Evolutionary conservation across 2,888 invertebrate species (phyloP).

Genomic region (Epiblema foenella): DNA sequence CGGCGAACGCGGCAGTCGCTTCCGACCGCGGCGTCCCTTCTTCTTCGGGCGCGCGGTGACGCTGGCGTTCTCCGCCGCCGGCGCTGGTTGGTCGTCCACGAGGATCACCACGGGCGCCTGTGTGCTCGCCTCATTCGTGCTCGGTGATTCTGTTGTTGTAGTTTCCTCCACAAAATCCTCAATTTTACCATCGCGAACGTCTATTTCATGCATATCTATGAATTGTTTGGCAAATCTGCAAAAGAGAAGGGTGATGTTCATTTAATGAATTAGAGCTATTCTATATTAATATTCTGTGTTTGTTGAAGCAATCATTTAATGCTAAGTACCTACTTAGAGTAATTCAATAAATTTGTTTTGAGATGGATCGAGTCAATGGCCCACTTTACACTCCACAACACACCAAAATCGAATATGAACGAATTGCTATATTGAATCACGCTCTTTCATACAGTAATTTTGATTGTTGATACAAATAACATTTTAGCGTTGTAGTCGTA

Average conservation of each 20-base stretch:
- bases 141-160: slow-evolving; percentile 66
- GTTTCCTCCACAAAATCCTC: slow-evolving; percentile 71
- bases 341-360: too few species aligned
- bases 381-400: too few species aligned
- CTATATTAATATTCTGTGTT: not conserved
- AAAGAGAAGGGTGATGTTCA: slow-evolving; percentile 26
- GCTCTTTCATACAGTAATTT: too few species aligned
- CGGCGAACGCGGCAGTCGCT: slow-evolving; percentile 74
- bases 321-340: too few species aligned
- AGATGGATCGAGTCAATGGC: too few species aligned
- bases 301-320: not conserved
- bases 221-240: slow-evolving; percentile 88
- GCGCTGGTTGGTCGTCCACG: slow-evolving; percentile 78
- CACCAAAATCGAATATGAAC: too few species aligned
- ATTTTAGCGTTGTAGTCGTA: too few species aligned
- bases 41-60: slow-evolving; percentile 62
- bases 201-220: slow-evolving; percentile 87
- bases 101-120: slow-evolving; percentile 74
- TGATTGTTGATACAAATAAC: too few species aligned
- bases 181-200: slow-evolving; percentile 74
- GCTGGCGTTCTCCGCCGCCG: slow-evolving; percentile 67
- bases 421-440: too few species aligned
- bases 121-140: slow-evolving; percentile 65
- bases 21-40: slow-evolving; percentile 71
- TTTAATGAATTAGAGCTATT: not conserved